Base-by-base conservation (phyloP, 2,888 invertebrate genomes). In the Agrypnus murinus region DNA sequence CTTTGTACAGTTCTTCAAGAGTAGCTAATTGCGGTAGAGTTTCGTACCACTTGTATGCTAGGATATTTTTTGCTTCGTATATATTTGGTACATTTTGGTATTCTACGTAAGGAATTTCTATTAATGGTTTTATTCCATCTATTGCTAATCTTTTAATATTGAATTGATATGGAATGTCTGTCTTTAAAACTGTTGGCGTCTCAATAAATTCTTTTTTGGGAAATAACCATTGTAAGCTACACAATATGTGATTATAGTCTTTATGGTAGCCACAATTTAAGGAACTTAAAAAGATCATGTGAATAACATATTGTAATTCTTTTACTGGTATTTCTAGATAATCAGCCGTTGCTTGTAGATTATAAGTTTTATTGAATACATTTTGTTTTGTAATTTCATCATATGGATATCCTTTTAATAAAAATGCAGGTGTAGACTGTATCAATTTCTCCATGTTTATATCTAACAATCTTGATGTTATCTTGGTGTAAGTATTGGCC, bases 21-120 rank as follows among this genome's bases (percentile, higher is more conserved):
- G 65, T 64, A 9, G 65, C 62, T 6, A 53, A 32, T 1, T 7
- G 14, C 8, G 62, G 17, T 9, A 72, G 25, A 12, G 17, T 60
- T 17, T 72, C 72, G 46, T 65, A 57, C 71, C 71, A 72, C 64
- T 67, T 71, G n/a, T 48, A 67, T 2, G 57, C 36, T 3, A 31
- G 38, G 0, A 71, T 32, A 38, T 66, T 67, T 48, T 40, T 67
- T 10, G 64, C 40, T 67, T 71, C 71, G 10, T 67, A 67, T 12
- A 63, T 7, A 40, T 57, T 70, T 46, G 65, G 70, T 25, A 4
- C 5, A 17, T 59, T 43, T 10, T 31, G 10, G 34, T 65, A 69
- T 12, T 15, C n/a, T 14, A 63, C 43, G 9, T 63, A 17, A 25
- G 63, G 63, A 12, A 63, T 25, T 0, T 38, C 19, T 5, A 55